Evolutionary conservation across 2,113 vertebrate species (phyloP), one percentile per base, ranked within the genome.

Genomic region (Cricetomys ansorgei): DNA sequence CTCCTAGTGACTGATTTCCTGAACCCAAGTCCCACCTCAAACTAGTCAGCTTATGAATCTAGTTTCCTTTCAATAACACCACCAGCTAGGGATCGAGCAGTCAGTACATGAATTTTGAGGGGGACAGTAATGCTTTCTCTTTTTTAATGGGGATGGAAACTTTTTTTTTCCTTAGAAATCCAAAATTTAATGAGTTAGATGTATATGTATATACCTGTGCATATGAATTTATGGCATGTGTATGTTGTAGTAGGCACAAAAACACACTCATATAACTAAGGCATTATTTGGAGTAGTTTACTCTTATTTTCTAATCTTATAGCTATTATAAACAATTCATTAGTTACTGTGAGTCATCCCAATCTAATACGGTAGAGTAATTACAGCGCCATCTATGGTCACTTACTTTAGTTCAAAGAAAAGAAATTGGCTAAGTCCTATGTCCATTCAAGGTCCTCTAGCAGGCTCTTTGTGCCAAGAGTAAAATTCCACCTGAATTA

Each of bases 341-440:
- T 50, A 87, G n/a, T 80, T 62, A 59, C 16, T 95, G 5, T 69
- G 40, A 90, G 21, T 94, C 7, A 87, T 95, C 25, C 72, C 12
- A 89, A 88, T 91, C 67, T 87, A 80, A 48, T 87, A 94, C 50
- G 48, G 72, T 43, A 45, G 7, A 88, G 27, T 90, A 90, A 92
- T 92, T 84, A 34, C 4, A 84, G 90, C 10, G 91, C 67, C 67
- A 81, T 85, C 13, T 85, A 1, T 43, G 6, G 12, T 90, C 69
- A 31, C 79, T 75, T 53, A 53, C 40, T 65, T 85, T 95, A 55
- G 45, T 93, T 89, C 65, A 48, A 94, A 67, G 76, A 55, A 64
- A 84, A 55, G 17, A 91, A 84, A 37, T 59, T 48, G 17, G 16
- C 13, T 64, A 21, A 43, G 27, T 70, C 50, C 27, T 80, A 21